phyloP scores from a whole-genome alignment of 2,113 vertebrate genomes.

The Sterrhoptilus dennistouni region DNA sequence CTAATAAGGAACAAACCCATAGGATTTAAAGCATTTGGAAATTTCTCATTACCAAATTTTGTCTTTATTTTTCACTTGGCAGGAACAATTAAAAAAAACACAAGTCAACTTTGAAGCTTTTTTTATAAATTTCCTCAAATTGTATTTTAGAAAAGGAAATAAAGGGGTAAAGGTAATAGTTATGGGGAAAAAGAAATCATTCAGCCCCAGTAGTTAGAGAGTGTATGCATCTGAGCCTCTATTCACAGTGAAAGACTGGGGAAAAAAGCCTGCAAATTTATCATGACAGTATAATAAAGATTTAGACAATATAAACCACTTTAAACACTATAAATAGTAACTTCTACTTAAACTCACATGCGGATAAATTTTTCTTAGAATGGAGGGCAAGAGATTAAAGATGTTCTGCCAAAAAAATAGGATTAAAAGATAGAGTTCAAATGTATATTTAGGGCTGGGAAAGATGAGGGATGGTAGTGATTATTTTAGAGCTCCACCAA shows the following conservation, averaged over 20 bases:
- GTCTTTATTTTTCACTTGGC: neutral
- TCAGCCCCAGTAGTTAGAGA: neutral
- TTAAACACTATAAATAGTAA: slow-evolving; percentile 35
- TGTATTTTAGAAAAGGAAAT: neutral
- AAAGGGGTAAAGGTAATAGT: neutral
- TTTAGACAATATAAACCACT: slow-evolving; percentile 43
- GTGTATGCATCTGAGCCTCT: neutral
- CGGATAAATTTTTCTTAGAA: neutral
- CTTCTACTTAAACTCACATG: slow-evolving; percentile 37
- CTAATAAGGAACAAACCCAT: neutral
- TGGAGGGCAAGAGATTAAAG: slow-evolving; percentile 29
- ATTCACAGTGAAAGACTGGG: slow-evolving; percentile 27
- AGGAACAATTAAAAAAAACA: neutral
- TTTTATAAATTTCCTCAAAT: neutral
- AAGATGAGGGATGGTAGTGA: slow-evolving; percentile 44
- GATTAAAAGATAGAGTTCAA: slow-evolving; percentile 49
- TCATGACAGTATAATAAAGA: slow-evolving; percentile 55
- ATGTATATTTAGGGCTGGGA: slow-evolving; percentile 1
- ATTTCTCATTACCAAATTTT: neutral
- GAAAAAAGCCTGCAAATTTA: slow-evolving; percentile 29
- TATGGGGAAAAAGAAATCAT: neutral
- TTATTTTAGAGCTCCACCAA: slow-evolving; percentile 52
- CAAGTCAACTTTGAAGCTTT: neutral
- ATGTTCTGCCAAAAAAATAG: slow-evolving; percentile 4
- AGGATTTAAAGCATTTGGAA: neutral